Conservation (phyloP, 2,797 vertebrate species). For the Moxostoma hubbsi region DNA sequence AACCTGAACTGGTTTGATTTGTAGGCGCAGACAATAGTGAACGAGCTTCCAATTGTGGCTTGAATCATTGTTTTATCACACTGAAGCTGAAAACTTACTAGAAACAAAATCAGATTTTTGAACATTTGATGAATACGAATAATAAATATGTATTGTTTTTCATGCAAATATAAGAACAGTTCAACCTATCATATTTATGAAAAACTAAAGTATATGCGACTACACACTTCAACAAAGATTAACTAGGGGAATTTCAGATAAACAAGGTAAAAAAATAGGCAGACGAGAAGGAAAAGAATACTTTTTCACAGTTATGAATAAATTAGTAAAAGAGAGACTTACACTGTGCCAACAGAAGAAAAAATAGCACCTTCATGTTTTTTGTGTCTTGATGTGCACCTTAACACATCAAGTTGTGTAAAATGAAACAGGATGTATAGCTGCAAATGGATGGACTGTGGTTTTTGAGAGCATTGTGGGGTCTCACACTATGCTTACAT, state of each 20-base stretch:
- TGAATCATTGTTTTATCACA: conserved; percentile 64
- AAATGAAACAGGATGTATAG: conserved; percentile 57
- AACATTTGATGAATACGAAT: background rate
- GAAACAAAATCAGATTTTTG: background rate
- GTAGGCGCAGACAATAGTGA: conserved; percentile 64
- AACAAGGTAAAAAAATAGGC: background rate
- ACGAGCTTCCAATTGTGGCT: conserved; percentile 54
- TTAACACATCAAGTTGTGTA: no score
- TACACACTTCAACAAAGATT: background rate
- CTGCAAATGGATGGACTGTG: conserved; percentile 54
- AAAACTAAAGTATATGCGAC: no score
- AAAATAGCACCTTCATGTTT: conserved; percentile 60
- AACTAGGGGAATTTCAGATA: background rate
- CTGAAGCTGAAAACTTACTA: conserved; percentile 69
- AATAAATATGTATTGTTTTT: no score
- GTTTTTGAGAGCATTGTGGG: conserved; percentile 22
- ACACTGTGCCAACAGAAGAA: conserved; percentile 67
- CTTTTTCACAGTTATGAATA: background rate
- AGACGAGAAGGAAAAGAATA: background rate
- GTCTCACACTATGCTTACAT: background rate
- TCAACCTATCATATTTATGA: no score
- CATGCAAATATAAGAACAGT: no score
- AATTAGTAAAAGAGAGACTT: conserved; percentile 47
- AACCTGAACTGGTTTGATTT: conserved; percentile 10
- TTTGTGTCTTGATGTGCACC: no score